Conservation (phyloP, 2,888 invertebrate genomes). For the Lysandra coridon region DNA sequence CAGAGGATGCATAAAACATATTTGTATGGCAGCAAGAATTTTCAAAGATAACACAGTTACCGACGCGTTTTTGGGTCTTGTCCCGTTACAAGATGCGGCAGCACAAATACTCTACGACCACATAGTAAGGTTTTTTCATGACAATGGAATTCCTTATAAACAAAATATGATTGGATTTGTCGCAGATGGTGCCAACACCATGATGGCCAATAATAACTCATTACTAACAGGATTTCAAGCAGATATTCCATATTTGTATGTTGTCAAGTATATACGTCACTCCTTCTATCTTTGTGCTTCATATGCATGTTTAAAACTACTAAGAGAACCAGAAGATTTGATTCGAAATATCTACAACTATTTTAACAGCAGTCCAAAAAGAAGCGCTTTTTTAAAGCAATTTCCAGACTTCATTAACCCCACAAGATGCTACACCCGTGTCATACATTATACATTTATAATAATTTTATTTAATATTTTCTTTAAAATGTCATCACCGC, state of each 20-base stretch:
- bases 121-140: neutral
- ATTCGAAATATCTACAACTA: neutral
- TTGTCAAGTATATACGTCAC: conserved; percentile 44
- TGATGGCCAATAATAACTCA: conserved; percentile 41
- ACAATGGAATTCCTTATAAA: conserved; percentile 33
- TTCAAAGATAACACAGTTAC: conserved; percentile 16
- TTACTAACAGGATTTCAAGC: conserved; percentile 35
- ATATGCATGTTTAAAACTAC: conserved; percentile 37
- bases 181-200: conserved; percentile 35
- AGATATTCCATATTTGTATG: conserved; percentile 40
- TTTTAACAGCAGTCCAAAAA: neutral
- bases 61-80: neutral
- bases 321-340: neutral
- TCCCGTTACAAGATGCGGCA: too few species aligned
- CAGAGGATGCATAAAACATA: conserved; percentile 39
- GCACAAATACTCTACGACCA: too few species aligned
- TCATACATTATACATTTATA: too few species aligned
- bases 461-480: too few species aligned
- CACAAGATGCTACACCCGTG: too few species aligned
- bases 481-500: too few species aligned
- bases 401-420: too few species aligned
- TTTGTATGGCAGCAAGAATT: conserved; percentile 39
- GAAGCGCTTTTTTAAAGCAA: too few species aligned
- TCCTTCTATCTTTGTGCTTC: conserved; percentile 40
- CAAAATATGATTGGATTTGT: conserved; percentile 42